These are phyloP conservation scores for Xenops minutus DNA, from an alignment of 2,797 vertebrate genomes.

Conservation along the genomic window DNA sequence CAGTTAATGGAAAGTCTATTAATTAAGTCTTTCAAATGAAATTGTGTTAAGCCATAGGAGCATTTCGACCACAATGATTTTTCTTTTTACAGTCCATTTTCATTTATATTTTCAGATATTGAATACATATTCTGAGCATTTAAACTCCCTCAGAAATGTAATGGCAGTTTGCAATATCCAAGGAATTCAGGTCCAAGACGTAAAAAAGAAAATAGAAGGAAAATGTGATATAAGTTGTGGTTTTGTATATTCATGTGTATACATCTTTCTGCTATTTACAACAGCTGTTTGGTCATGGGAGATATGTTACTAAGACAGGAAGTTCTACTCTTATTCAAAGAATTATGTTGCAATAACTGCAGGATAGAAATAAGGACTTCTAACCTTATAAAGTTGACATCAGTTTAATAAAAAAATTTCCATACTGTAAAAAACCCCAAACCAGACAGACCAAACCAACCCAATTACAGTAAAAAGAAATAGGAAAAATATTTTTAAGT, in stretches of 20 bases:
- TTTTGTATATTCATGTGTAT: neutral
- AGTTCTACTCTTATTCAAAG: neutral
- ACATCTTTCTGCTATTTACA: neutral
- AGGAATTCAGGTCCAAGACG: neutral
- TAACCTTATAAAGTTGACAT: neutral
- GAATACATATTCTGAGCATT: neutral
- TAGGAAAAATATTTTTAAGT: conserved; percentile 26
- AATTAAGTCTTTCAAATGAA: neutral
- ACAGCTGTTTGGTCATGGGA: neutral
- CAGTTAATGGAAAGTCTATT: neutral
- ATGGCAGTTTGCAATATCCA: neutral
- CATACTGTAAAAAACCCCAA: neutral
- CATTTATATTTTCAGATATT: neutral
- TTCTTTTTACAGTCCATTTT: neutral
- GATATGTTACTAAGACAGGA: neutral
- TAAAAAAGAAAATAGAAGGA: neutral
- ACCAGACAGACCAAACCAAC: neutral
- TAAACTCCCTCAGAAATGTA: neutral
- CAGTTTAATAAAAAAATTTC: neutral
- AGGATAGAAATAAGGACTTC: neutral
- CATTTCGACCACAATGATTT: neutral
- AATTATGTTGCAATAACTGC: neutral
- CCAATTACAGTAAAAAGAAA: neutral
- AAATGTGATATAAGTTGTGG: neutral
- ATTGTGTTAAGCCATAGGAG: neutral